Evolutionary conservation across 2,888 invertebrate species (phyloP).

Genomic region (Leucania comma): DNA sequence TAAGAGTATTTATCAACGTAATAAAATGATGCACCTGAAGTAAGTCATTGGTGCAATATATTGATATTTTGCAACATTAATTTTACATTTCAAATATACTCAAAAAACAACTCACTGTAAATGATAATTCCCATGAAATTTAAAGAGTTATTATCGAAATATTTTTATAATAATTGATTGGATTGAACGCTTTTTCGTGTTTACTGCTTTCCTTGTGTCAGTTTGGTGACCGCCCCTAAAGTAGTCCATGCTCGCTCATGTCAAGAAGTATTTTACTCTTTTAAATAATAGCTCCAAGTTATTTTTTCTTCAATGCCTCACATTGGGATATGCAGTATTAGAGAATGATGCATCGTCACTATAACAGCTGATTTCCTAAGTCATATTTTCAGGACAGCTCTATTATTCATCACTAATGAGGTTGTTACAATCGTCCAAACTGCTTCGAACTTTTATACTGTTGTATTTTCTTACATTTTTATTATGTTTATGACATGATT

Average conservation of each 20-base stretch:
- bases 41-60: constrained; percentile 77
- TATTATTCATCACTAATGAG: constrained; percentile 90
- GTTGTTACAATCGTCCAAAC: constrained; percentile 85
- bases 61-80: constrained; percentile 76
- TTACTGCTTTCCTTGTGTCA: constrained; percentile 92
- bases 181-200: constrained; percentile 92
- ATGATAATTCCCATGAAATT: constrained; percentile 78
- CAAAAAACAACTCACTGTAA: constrained; percentile 90
- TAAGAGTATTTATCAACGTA: background rate
- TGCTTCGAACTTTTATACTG: constrained; percentile 72
- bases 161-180: constrained; percentile 89
- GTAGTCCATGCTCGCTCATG: constrained; percentile 91
- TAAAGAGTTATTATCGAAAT: constrained; percentile 85
- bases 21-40: constrained; percentile 59
- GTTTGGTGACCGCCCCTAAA: constrained; percentile 90
- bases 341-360: constrained; percentile 91
- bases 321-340: constrained; percentile 90
- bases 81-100: constrained; percentile 83
- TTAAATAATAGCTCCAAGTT: constrained; percentile 88
- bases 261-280: constrained; percentile 87
- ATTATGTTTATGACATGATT: constrained; percentile 56
- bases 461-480: constrained; percentile 52
- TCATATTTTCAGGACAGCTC: constrained; percentile 90
- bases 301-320: constrained; percentile 89
- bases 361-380: constrained; percentile 90